Percentiles rank a stretch among this genome's conserved stretches.
Evolutionary conservation across 2,113 vertebrate species (phyloP).

Genomic region (Macaca nemestrina): DNA sequence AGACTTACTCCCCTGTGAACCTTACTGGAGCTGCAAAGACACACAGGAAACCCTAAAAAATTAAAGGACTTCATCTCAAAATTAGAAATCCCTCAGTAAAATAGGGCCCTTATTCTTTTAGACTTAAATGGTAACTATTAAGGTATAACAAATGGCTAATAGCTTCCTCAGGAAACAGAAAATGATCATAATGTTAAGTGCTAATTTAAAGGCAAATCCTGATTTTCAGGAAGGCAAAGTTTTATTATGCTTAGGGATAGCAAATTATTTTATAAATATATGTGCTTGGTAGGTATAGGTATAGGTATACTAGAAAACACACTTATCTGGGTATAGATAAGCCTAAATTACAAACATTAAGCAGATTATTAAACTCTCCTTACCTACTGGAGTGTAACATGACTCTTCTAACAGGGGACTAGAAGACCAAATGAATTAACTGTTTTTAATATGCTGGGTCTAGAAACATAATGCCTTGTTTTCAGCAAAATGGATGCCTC

Average conservation of each 20-base stretch:
- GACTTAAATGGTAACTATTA: neutral
- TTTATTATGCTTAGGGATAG: neutral
- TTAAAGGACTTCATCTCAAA: neutral
- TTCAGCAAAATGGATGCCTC: neutral
- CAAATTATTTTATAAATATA: conserved; percentile 11
- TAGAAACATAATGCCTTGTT: neutral
- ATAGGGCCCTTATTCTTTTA: neutral
- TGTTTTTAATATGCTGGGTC: neutral
- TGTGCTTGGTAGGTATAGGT: neutral
- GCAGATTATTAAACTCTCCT: neutral
- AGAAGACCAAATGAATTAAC: conserved; percentile 34
- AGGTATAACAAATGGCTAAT: neutral
- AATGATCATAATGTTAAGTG: conserved; percentile 5
- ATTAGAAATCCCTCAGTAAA: neutral
- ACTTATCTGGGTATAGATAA: neutral
- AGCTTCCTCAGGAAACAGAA: conserved; percentile 32
- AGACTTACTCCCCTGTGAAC: neutral
- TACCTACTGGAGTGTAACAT: neutral
- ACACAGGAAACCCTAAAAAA: conserved; percentile 17
- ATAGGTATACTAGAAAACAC: neutral
- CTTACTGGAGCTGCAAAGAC: neutral
- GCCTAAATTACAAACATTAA: neutral
- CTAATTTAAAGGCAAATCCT: conserved; percentile 21
- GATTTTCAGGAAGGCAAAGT: neutral
- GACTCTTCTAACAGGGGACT: neutral